Evolutionary conservation across 2,888 invertebrate species (phyloP), one percentile per base, ranked within the genome.

Genomic region (Helleia helle): DNA sequence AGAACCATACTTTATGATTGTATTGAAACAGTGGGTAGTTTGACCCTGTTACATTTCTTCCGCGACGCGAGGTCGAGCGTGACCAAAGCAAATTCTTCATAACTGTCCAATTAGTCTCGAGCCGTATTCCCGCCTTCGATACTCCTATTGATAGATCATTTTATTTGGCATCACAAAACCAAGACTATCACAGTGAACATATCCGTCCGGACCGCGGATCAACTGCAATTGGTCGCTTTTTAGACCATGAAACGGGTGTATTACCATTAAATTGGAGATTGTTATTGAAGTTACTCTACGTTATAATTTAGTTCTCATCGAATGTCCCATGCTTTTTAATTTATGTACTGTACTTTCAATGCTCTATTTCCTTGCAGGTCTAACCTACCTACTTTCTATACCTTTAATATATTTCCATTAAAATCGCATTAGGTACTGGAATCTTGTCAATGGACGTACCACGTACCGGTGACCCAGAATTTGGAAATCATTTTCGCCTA

Each of bases 11-110:
- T 24, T 40, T 25, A 22, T 8, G 24, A 25, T 30, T 14, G 26
- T n/a, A n/a, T 59, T 59, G 55, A 59, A 71, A 75, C 66, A 65
- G 63, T 70, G 62, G 66, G 64, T 71, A 69, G 72, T 67, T 59
- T 56, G 57, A 64, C 53, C 65, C 61, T 58, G 65, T 59, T 68
- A 70, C 70, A 64, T 76, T 76, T 79, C 81, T 81, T 81, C 80
- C 77, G 75, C 62, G 68, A 69, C 50, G 53, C 70, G 74, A 80
- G 81, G 77, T 74, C 79, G 67, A 54, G 58, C 75, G 74, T 77
- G 77, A 75, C 77, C 66, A 59, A 63, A 56, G 56, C 63, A 54
- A 73, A 81, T 76, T 71, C 73, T 67, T 65, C 58, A 46, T 38
- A 14, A 29, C 38, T 42, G 37, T 38, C 62, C 54, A 55, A 48